These are phyloP conservation scores for Daboia siamensis DNA, from an alignment of 2,113 vertebrate species.

Conservation along the genomic window DNA sequence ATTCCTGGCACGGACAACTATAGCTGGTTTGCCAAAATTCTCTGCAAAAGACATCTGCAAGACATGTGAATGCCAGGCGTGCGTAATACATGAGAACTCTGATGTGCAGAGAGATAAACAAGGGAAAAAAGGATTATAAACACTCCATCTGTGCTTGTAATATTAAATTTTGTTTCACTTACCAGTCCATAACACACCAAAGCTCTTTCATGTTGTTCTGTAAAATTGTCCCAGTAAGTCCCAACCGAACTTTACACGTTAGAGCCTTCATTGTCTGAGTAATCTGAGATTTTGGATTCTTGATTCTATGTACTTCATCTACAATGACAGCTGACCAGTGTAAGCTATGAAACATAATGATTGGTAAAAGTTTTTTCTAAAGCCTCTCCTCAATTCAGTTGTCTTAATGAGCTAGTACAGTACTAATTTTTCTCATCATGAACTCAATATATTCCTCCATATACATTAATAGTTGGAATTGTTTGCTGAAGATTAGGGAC, in stretches of 20 bases:
- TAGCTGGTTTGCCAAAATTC: neutral
- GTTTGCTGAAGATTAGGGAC: neutral
- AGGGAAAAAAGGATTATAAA: neutral
- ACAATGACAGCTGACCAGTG: conserved; percentile 91
- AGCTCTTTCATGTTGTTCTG: conserved; percentile 96
- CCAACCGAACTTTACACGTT: conserved; percentile 83
- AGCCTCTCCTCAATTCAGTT: neutral
- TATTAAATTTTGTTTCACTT: conserved; percentile 27
- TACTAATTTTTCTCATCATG: neutral
- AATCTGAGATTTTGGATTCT: conserved; percentile 90
- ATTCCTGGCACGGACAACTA: neutral
- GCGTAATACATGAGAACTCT: neutral
- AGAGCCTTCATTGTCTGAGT: conserved; percentile 90
- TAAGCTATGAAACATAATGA: conserved; percentile 68
- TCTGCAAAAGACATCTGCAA: neutral
- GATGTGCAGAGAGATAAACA: neutral
- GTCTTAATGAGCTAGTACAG: neutral
- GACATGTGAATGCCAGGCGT: neutral
- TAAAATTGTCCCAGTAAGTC: conserved; percentile 93
- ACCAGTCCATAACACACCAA: conserved; percentile 99
- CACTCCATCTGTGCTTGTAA: neutral
- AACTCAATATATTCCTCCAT: neutral
- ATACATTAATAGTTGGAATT: neutral
- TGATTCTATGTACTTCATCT: conserved; percentile 94
- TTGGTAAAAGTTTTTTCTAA: neutral